Evolutionary conservation across 2,888 invertebrate genomes (phyloP), one percentile per base, ranked within the genome.

Genomic region (Eupithecia abbreviata): DNA sequence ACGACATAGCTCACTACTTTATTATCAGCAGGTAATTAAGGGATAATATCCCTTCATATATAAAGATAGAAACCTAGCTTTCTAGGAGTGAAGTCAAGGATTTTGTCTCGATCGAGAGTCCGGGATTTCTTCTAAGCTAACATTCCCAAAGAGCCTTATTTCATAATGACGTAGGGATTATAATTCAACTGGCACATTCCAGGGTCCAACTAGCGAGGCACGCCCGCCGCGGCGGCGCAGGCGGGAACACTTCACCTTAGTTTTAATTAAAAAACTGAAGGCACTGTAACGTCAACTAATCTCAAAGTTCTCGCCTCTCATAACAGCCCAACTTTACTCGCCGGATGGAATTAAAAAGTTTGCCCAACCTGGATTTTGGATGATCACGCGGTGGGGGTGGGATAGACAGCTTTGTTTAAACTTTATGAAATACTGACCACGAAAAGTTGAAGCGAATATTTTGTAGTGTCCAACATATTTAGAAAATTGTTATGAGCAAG

Each of bases 241-340:
- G 66, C 58, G 18, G 67, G 41, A 30, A 45, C 69, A 72, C 77
- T 72, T 77, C 72, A 70, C 41, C 68, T 51, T 58, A 68, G 58
- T 69, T 79, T 80, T 80, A 82, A 82, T 82, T 80, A 80, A 80
- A 81, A 80, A 79, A 71, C 73, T 78, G 65, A 73, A 74, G 65
- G 72, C 70, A 78, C 71, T 73, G 76, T 81, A 78, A 77, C 78
- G 71, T n/a, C 83, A 84, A 85, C 83, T 85, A 84, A 84, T 85
- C 82, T 75, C 55, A 79, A 85, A 86, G 83, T 86, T 84, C 82
- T 75, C 62, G 62, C 62, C 81, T 82, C 79, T 82, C 82, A 81
- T 84, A 84, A 76, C 82, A 71, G 73, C 62, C 68, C 43, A 71
- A 71, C 78, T 66, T 62, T 43, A 55, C 72, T 68, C 68, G 73